Evolutionary conservation across 1,140 invertebrate species (phyloP).

Genomic region (Hypsibius dujardini): DNA sequence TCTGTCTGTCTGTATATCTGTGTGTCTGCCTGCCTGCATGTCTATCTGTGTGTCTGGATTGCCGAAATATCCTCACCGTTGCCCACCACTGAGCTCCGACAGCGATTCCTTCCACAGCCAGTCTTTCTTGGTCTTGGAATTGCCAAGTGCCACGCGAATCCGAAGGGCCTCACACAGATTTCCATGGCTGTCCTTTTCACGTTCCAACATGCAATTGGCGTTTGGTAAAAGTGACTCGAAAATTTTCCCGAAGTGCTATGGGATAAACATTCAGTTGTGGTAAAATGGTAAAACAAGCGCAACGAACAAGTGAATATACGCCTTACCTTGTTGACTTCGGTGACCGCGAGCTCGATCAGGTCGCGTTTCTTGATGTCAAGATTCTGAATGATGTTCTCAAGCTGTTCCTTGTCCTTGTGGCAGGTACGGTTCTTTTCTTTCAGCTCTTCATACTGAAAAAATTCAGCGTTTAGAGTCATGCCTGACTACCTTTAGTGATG

Average conservation of each 20-base stretch:
- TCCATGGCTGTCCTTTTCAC: slow-evolving; percentile 29
- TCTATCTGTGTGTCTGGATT: no score
- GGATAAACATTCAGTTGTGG: slow-evolving; percentile 36
- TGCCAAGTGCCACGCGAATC: slow-evolving; percentile 71
- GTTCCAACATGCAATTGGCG: slow-evolving; percentile 61
- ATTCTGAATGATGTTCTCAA: slow-evolving; percentile 61
- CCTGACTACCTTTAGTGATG: no score
- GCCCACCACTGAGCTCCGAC: slow-evolving; percentile 84
- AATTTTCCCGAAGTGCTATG: slow-evolving; percentile 86
- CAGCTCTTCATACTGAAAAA: slow-evolving; percentile 60
- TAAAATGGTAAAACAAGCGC: neutral
- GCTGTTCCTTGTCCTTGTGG: slow-evolving; percentile 63
- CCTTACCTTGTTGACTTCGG: slow-evolving; percentile 41
- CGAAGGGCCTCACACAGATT: slow-evolving; percentile 30
- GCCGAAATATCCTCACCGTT: slow-evolving; percentile 49
- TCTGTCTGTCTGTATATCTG: no score
- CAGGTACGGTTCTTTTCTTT: slow-evolving; percentile 61
- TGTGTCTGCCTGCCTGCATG: no score
- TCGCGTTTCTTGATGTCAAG: slow-evolving; percentile 73
- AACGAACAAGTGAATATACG: slow-evolving; percentile 18
- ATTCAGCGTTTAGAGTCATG: no score
- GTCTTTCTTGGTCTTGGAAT: no score
- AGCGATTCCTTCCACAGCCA: slow-evolving; percentile 95
- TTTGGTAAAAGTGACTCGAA: slow-evolving; percentile 77
- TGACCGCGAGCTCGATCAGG: slow-evolving; percentile 58